Evolutionary conservation across 1,140 invertebrate species (phyloP).

Genomic region (Geopemphigus sp.): DNA sequence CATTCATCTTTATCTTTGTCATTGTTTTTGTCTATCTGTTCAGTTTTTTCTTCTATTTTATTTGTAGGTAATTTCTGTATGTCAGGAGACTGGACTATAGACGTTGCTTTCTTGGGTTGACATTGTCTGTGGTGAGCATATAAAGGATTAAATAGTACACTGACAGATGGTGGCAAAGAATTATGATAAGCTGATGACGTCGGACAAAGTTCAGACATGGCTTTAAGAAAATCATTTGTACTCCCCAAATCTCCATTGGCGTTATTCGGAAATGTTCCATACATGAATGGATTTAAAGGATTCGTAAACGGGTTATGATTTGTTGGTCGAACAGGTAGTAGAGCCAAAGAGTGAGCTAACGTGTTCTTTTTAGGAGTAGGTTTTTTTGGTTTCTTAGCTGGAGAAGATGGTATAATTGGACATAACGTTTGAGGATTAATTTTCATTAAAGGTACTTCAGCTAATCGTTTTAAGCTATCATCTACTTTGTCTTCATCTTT

Average conservation of each 20-base stretch:
- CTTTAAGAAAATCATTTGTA: constrained; percentile 52
- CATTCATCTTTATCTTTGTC: constrained; percentile 26
- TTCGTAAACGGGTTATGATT: constrained; percentile 50
- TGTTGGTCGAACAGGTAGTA: constrained; percentile 31
- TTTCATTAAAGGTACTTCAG: constrained; percentile 59
- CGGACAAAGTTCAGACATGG: constrained; percentile 52
- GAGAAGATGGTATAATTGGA: constrained; percentile 56
- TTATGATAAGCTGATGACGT: constrained; percentile 52
- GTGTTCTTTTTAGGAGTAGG: constrained; percentile 33
- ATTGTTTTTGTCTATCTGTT: background rate
- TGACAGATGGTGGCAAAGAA: constrained; percentile 53
- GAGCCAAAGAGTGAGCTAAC: constrained; percentile 16
- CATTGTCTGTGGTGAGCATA: constrained; percentile 49
- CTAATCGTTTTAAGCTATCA: constrained; percentile 33
- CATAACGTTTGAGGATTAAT: constrained; percentile 64
- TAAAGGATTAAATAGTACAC: constrained; percentile 53
- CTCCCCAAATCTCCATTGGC: background rate
- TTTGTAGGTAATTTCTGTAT: constrained; percentile 52
- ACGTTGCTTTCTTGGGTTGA: constrained; percentile 39
- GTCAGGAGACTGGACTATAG: constrained; percentile 45
- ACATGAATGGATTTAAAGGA: constrained; percentile 47
- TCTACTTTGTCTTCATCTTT: constrained; percentile 38
- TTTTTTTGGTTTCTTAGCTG: constrained; percentile 43
- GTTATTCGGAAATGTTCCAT: constrained; percentile 22
- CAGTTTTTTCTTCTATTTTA: constrained; percentile 23